A percentile compares a stretch with the other conserved stretches of the same genome.
Evolutionary conservation across 2,797 vertebrate genomes (phyloP).

Genomic region (Eleutherodactylus coqui): DNA sequence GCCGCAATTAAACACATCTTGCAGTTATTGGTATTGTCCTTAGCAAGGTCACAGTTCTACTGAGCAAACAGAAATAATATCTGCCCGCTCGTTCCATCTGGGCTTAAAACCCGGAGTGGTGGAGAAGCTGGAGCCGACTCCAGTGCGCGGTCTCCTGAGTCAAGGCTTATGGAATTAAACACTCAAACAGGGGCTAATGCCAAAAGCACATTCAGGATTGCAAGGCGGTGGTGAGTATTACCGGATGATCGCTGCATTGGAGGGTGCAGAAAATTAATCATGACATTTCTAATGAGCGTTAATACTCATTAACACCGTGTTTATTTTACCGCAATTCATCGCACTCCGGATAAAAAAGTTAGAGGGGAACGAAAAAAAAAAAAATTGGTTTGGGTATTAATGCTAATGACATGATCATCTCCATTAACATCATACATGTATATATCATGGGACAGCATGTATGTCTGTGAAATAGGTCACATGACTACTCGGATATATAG

Average conservation of each 20-base stretch:
- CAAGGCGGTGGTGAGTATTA: slow-evolving; percentile 54
- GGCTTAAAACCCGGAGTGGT: slow-evolving; percentile 32
- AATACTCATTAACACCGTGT: slow-evolving; percentile 13
- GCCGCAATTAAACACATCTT: slow-evolving; percentile 59
- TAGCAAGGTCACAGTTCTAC: slow-evolving; percentile 60
- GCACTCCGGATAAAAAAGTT: background rate
- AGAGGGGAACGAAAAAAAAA: no score
- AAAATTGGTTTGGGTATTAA: background rate
- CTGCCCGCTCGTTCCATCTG: slow-evolving; percentile 50
- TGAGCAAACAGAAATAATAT: slow-evolving; percentile 61
- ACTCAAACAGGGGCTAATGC: slow-evolving; percentile 51
- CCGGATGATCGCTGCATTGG: slow-evolving; percentile 47
- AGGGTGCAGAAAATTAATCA: slow-evolving; percentile 49
- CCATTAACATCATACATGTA: background rate
- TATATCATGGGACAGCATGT: background rate
- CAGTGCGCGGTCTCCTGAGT: slow-evolving; percentile 29
- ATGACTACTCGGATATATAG: no score
- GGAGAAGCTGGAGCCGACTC: slow-evolving; percentile 30
- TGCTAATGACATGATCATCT: background rate
- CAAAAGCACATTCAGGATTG: slow-evolving; percentile 60
- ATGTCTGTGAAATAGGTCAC: background rate
- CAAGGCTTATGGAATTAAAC: slow-evolving; percentile 59
- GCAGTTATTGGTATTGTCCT: slow-evolving; percentile 55
- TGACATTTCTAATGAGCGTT: slow-evolving; percentile 47
- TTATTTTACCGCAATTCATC: slow-evolving; percentile 21